A percentile compares a stretch with the other conserved stretches of the same genome.
phyloP scores from a whole-genome alignment of 2,888 invertebrate genomes.

The Phymatocera aterrima region DNA sequence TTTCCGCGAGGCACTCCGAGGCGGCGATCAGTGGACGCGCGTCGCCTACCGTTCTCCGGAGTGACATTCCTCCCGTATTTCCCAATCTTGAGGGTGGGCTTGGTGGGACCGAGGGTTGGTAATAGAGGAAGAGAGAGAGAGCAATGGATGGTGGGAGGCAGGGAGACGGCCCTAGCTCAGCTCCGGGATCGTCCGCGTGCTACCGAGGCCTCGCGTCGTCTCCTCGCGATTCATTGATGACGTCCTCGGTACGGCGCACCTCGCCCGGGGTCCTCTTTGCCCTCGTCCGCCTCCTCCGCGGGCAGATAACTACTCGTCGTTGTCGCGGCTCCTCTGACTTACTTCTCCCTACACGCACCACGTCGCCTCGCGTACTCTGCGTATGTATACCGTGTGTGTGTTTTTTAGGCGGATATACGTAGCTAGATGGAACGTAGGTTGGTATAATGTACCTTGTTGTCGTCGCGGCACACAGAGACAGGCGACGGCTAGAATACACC shows the following conservation, averaged over 20 bases:
- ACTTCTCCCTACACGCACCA: conserved; percentile 9
- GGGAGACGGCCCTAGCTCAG: conserved; percentile 35
- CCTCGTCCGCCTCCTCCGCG: conserved; percentile 46
- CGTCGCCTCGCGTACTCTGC: conserved; percentile 27
- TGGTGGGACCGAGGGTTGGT: conserved; percentile 2
- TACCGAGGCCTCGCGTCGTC: conserved; percentile 42
- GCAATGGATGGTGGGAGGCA: conserved; percentile 5
- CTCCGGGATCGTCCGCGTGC: conserved; percentile 44
- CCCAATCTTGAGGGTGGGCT: background rate
- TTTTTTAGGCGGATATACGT: background rate
- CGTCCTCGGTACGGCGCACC: conserved; percentile 46
- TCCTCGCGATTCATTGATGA: conserved; percentile 43
- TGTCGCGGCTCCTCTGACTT: conserved; percentile 16
- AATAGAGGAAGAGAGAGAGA: background rate
- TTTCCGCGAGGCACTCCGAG: conserved; percentile 7
- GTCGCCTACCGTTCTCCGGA: conserved; percentile 7
- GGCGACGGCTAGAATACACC: conserved; percentile 16
- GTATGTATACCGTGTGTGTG: conserved; percentile 30
- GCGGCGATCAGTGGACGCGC: conserved; percentile 2
- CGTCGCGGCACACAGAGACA: conserved; percentile 7
- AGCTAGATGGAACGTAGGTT: no score
- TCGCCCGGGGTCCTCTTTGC: conserved; percentile 53
- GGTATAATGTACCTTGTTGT: conserved; percentile 22
- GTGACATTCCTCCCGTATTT: conserved; percentile 38
- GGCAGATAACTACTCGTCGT: conserved; percentile 39